Percentiles rank a stretch among this genome's conserved stretches.
Conservation (phyloP, 2,113 vertebrate species). For the Salvelinus namaycush region DNA sequence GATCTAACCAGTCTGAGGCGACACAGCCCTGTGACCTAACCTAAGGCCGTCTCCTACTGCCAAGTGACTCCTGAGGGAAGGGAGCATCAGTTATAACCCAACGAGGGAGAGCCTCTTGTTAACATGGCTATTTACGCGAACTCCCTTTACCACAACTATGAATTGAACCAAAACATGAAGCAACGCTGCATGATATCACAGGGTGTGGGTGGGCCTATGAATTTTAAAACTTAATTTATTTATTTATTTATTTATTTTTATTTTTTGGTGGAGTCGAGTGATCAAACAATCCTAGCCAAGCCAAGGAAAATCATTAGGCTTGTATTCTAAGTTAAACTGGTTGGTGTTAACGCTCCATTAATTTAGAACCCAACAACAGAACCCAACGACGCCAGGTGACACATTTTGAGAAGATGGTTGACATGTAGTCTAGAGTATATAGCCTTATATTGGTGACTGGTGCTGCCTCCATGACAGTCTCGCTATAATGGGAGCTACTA, state of each 20-base stretch:
- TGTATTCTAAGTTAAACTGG: not conserved
- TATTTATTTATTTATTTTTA: too few species aligned
- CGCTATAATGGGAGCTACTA: constrained; percentile 47
- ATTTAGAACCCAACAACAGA: too few species aligned
- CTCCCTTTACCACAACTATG: too few species aligned
- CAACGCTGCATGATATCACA: too few species aligned
- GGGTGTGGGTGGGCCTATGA: not conserved
- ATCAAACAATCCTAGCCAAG: not conserved
- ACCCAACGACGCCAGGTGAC: not conserved
- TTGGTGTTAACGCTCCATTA: too few species aligned
- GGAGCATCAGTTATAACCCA: not conserved
- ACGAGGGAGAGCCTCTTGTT: constrained; percentile 16
- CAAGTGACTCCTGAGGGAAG: constrained; percentile 34
- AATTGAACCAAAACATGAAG: too few species aligned
- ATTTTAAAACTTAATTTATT: not conserved
- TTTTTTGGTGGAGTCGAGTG: not conserved
- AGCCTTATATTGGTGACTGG: constrained; percentile 26
- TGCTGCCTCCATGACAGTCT: not conserved
- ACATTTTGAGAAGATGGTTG: not conserved
- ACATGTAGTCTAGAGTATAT: not conserved
- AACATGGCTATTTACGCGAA: not conserved
- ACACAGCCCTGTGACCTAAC: not conserved
- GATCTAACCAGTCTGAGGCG: too few species aligned
- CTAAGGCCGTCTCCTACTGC: constrained; percentile 12
- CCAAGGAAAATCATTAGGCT: not conserved